Evolutionary conservation across 2,797 vertebrate genomes (phyloP).

Genomic region (Ctenopoma multispine): DNA sequence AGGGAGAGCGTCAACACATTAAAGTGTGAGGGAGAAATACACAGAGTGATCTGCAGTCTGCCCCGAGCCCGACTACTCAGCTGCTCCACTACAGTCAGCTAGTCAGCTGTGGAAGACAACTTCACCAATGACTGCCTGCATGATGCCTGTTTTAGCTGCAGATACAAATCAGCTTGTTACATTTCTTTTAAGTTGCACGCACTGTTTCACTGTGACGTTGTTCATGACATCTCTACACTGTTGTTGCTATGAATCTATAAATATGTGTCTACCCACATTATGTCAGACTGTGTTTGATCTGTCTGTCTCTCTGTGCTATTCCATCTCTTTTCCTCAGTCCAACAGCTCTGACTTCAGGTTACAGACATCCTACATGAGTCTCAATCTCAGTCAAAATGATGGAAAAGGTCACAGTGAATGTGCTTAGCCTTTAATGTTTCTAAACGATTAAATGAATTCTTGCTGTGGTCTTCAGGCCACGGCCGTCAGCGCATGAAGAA

Average conservation of each 20-base stretch:
- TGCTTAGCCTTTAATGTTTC: constrained; percentile 27
- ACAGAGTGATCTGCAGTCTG: constrained; percentile 49
- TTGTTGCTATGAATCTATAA: neutral
- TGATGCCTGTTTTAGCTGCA: constrained; percentile 2
- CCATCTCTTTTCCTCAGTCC: neutral
- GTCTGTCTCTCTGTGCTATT: neutral
- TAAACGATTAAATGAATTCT: constrained; percentile 60
- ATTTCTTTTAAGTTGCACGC: neutral
- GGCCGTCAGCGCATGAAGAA: constrained; percentile 49
- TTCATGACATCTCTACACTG: neutral
- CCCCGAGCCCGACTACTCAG: constrained; percentile 59
- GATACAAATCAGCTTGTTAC: constrained; percentile 7
- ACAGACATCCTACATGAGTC: constrained; percentile 24
- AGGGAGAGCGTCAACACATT: constrained; percentile 28
- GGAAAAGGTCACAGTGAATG: constrained; percentile 55
- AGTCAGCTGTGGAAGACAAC: constrained; percentile 67
- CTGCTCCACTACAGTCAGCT: constrained; percentile 42
- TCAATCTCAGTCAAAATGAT: constrained; percentile 18
- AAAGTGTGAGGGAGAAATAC: constrained; percentile 26
- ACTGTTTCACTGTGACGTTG: neutral
- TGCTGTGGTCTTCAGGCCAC: constrained; percentile 33
- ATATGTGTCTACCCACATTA: neutral
- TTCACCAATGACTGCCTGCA: constrained; percentile 42
- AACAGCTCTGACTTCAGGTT: constrained; percentile 26
- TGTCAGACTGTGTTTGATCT: neutral